These are phyloP conservation scores for Astur gentilis DNA, from an alignment of 2,113 vertebrate genomes.

Conservation along the genomic window DNA sequence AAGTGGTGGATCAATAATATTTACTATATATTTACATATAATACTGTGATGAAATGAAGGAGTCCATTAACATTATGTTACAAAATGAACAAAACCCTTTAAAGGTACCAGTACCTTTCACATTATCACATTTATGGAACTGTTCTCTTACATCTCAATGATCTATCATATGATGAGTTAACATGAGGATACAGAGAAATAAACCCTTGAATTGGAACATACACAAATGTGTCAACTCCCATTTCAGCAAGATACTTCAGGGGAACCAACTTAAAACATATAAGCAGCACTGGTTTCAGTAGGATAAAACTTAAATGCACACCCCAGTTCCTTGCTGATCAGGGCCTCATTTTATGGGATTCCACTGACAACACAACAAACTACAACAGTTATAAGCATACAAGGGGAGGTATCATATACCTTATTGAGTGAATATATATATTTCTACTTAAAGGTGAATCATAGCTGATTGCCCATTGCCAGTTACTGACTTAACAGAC, in stretches of 20 bases:
- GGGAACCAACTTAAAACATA: neutral
- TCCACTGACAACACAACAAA: neutral
- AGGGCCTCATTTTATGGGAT: neutral
- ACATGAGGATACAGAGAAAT: neutral
- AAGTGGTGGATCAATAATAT: conserved; percentile 59
- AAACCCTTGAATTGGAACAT: neutral
- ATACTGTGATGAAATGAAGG: conserved; percentile 68
- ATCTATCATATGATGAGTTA: neutral
- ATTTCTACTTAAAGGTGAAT: neutral
- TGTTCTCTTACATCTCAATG: conserved; percentile 3
- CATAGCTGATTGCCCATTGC: neutral
- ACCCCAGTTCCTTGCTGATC: neutral
- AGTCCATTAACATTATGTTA: conserved; percentile 50
- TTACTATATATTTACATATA: conserved; percentile 74
- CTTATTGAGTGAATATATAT: neutral
- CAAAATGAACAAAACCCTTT: conserved; percentile 26
- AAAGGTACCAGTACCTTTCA: conserved; percentile 49
- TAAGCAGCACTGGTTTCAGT: neutral
- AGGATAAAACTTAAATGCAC: rapidly evolving
- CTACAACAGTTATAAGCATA: neutral
- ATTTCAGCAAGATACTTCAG: neutral
- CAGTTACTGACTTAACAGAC: neutral
- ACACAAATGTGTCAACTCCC: neutral
- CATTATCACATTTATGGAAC: conserved; percentile 14
- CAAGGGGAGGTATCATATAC: neutral